Evolutionary conservation across 2,797 vertebrate genomes (phyloP).

Genomic region (Thamnophis elegans): DNA sequence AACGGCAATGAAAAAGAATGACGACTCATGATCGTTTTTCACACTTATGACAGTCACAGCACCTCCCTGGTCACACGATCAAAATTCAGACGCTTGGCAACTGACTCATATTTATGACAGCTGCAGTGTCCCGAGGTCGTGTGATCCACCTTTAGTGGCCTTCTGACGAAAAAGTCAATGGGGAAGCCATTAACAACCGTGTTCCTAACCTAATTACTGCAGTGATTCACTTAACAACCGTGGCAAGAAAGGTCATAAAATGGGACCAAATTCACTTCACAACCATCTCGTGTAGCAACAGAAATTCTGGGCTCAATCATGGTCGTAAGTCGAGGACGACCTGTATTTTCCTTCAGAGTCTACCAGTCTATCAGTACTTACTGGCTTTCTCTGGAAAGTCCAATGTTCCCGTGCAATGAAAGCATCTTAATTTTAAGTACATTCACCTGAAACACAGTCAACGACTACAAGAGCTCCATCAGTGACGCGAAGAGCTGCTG

Average conservation of each 20-base stretch:
- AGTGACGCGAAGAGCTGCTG: constrained; percentile 62
- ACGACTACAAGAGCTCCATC: constrained; percentile 67
- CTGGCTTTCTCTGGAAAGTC: not conserved
- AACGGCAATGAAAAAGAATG: no score
- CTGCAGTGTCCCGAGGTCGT: not conserved
- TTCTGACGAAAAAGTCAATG: no score
- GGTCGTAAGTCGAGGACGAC: not conserved
- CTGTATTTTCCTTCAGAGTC: not conserved
- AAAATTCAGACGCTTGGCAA: no score
- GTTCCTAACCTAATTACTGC: not conserved
- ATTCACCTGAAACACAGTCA: constrained; percentile 70
- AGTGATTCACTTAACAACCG: not conserved
- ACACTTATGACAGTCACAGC: no score
- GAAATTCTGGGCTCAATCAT: not conserved
- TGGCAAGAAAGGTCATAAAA: not conserved
- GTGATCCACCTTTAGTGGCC: not conserved
- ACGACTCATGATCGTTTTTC: no score
- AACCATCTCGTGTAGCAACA: not conserved
- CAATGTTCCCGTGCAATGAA: not conserved
- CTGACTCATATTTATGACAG: not conserved
- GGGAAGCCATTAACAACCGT: no score
- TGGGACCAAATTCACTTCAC: not conserved
- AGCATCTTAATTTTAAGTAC: not conserved
- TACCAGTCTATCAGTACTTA: not conserved
- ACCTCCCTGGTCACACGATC: no score